These are phyloP conservation scores for Danionella dracula DNA, from an alignment of 2,797 vertebrate genomes.

Conservation along the genomic window DNA sequence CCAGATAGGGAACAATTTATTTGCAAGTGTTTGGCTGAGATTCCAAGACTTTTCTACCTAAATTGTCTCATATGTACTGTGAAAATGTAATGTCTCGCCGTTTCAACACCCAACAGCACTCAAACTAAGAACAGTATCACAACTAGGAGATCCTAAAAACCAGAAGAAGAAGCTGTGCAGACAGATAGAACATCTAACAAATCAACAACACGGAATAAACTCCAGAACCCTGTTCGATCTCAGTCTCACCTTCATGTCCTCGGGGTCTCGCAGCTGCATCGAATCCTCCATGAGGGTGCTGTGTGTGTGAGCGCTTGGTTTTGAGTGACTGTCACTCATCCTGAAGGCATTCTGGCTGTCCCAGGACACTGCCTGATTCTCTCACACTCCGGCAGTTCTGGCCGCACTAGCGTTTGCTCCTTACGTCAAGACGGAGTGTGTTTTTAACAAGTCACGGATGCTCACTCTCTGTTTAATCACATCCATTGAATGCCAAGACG, in stretches of 20 bases:
- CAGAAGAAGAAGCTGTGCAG: constrained; percentile 4
- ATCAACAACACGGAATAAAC: constrained; percentile 25
- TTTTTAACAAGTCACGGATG: constrained; percentile 38
- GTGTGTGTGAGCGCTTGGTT: constrained; percentile 19
- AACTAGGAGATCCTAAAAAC: not conserved
- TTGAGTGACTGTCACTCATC: constrained; percentile 18
- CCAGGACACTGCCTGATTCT: constrained; percentile 57
- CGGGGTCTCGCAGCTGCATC: constrained; percentile 65
- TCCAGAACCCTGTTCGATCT: not conserved
- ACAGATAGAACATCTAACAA: constrained; percentile 50
- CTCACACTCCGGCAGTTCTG: constrained; percentile 27
- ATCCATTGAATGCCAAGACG: constrained; percentile 37
- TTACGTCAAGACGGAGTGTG: not conserved
- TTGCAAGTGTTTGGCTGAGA: no score
- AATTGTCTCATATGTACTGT: no score
- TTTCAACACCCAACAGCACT: not conserved
- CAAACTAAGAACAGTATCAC: not conserved
- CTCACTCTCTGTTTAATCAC: constrained; percentile 38
- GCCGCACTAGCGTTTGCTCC: constrained; percentile 31
- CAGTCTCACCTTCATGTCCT: constrained; percentile 65
- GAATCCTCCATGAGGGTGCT: constrained; percentile 32
- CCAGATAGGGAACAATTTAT: no score
- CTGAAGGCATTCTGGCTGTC: constrained; percentile 46
- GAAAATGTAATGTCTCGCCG: no score
- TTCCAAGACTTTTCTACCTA: no score